Evolutionary conservation across 2,113 vertebrate species (phyloP).

Genomic region (Parus major): DNA sequence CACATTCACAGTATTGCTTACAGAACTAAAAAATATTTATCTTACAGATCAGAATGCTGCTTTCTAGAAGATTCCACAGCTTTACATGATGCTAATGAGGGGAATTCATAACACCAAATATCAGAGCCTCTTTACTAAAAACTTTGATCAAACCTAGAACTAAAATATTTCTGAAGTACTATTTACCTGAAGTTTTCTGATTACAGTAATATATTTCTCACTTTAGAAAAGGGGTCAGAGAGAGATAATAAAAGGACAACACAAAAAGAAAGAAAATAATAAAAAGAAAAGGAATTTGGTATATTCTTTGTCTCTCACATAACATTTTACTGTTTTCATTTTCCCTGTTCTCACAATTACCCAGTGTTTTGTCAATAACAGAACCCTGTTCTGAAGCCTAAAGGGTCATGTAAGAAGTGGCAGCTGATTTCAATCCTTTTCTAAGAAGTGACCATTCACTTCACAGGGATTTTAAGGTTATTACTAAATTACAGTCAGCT

Average conservation of each 20-base stretch:
- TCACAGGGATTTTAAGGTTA: neutral
- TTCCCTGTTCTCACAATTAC: neutral
- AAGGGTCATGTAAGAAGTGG: neutral
- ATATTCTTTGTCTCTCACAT: neutral
- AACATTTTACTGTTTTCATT: neutral
- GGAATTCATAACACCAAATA: neutral
- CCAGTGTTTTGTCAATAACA: neutral
- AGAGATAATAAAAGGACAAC: neutral
- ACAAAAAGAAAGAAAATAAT: neutral
- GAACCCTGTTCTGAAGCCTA: neutral
- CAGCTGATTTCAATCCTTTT: neutral
- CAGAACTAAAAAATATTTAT: constrained; percentile 58
- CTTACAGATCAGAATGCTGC: neutral
- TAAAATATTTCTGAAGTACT: neutral
- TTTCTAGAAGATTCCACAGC: constrained; percentile 22
- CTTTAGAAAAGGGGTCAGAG: neutral
- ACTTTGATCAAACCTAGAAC: neutral
- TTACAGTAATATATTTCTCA: neutral
- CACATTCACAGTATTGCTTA: constrained; percentile 36
- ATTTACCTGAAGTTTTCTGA: neutral
- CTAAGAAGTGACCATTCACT: neutral
- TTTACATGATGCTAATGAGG: neutral
- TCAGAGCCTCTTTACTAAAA: neutral
- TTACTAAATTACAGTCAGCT: neutral
- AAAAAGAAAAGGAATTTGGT: neutral